A percentile compares a stretch with the other conserved stretches of the same genome.
These are phyloP conservation scores for Acinonyx jubatus DNA, from an alignment of 2,113 vertebrate genomes.

Conservation along the genomic window DNA sequence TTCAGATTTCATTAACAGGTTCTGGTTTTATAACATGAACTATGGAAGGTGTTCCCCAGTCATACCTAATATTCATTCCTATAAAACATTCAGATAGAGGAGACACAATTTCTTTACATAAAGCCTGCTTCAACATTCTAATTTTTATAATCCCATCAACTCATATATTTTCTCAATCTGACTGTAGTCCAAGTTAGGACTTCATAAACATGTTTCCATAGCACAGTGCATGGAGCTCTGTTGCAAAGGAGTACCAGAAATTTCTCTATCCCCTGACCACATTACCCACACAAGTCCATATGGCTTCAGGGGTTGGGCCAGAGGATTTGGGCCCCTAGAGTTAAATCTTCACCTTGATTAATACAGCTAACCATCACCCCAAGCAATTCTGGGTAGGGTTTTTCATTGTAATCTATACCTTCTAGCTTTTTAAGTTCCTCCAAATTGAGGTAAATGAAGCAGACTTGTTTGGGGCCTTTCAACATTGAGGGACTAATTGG, in stretches of 20 bases:
- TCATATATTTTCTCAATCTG: not conserved
- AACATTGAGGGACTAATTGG: not conserved
- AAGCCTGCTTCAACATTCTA: not conserved
- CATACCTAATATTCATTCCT: not conserved
- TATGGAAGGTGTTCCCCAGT: not conserved
- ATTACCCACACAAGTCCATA: not conserved
- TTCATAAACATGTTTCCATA: not conserved
- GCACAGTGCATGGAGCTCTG: not conserved
- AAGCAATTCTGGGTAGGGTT: not conserved
- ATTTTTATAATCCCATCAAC: not conserved
- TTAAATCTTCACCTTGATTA: not conserved
- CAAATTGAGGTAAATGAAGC: not conserved
- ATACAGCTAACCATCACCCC: not conserved
- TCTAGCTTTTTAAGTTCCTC: not conserved
- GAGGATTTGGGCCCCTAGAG: not conserved
- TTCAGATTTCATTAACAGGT: not conserved
- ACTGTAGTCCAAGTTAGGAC: not conserved
- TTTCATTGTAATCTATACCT: not conserved
- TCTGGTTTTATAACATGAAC: not conserved
- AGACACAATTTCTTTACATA: not conserved
- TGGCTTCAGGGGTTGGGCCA: not conserved
- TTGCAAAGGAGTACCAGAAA: not conserved
- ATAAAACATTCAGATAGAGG: not conserved
- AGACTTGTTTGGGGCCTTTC: not conserved
- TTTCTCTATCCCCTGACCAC: not conserved